Conservation (phyloP, 2,113 vertebrate genomes). For the Xenopus tropicalis region DNA sequence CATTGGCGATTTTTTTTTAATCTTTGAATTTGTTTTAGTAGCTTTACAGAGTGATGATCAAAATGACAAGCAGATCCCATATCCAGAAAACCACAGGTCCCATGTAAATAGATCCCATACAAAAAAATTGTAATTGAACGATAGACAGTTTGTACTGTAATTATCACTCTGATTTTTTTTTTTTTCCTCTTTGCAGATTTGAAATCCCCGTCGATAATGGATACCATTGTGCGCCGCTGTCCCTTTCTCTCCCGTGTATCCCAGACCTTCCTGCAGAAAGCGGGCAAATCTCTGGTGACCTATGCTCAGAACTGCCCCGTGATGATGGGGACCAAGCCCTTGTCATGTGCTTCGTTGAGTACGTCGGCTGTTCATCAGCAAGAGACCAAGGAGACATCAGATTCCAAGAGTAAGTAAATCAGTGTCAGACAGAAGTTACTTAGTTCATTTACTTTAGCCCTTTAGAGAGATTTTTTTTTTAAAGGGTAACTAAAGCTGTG, state of each 20-base stretch:
- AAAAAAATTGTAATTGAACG: too few species aligned
- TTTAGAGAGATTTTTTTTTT: too few species aligned
- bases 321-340: slow-evolving; percentile 85
- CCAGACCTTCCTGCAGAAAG: slow-evolving; percentile 88
- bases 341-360: slow-evolving; percentile 69
- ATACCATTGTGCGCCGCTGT: slow-evolving; percentile 85
- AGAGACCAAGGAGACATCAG: slow-evolving; percentile 61
- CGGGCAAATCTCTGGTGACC: slow-evolving; percentile 78
- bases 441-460: background rate
- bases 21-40: too few species aligned
- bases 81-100: too few species aligned
- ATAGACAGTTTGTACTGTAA: background rate
- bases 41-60: too few species aligned
- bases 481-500: too few species aligned
- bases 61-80: too few species aligned
- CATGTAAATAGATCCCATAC: too few species aligned
- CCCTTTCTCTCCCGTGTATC: slow-evolving; percentile 88
- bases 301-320: slow-evolving; percentile 90
- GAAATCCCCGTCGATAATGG: slow-evolving; percentile 65
- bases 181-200: slow-evolving; percentile 4
- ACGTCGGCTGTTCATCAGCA: slow-evolving; percentile 71
- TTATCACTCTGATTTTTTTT: background rate
- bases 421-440: background rate
- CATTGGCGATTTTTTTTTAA: too few species aligned
- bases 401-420: slow-evolving; percentile 20